phyloP scores from a whole-genome alignment of 2,113 vertebrate species.

The Pantherophis guttatus region DNA sequence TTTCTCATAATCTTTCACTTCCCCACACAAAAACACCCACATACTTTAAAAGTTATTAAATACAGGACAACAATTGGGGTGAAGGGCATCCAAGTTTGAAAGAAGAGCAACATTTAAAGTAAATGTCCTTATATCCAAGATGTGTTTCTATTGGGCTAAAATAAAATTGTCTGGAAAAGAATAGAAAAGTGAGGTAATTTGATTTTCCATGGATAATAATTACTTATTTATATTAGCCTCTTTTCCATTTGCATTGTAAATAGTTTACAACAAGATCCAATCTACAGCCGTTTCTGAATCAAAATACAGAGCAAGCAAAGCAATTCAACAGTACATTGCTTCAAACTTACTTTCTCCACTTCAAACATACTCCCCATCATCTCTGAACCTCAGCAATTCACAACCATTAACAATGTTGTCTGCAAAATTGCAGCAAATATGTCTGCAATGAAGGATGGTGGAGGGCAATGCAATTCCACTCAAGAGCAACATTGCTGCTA shows the following conservation, averaged over 20 bases:
- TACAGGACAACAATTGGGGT: background rate
- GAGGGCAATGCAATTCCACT: constrained; percentile 35
- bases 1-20: background rate
- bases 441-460: constrained; percentile 72
- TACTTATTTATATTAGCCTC: background rate
- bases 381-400: background rate
- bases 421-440: background rate
- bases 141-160: background rate
- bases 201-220: background rate
- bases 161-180: no score
- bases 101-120: background rate
- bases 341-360: background rate
- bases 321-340: background rate
- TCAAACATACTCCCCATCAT: background rate
- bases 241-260: background rate
- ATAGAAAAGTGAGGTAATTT: background rate
- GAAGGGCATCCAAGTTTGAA: background rate
- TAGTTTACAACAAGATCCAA: background rate
- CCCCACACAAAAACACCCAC: background rate
- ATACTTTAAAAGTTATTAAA: background rate
- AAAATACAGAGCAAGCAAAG: background rate
- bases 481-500: constrained; percentile 37
- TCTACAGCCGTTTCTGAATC: background rate
- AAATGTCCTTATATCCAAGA: background rate
- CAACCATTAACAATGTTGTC: background rate